Evolutionary conservation across 1,140 invertebrate genomes (phyloP), one percentile per base, ranked within the genome.

Genomic region (Epicauta chinensis): DNA sequence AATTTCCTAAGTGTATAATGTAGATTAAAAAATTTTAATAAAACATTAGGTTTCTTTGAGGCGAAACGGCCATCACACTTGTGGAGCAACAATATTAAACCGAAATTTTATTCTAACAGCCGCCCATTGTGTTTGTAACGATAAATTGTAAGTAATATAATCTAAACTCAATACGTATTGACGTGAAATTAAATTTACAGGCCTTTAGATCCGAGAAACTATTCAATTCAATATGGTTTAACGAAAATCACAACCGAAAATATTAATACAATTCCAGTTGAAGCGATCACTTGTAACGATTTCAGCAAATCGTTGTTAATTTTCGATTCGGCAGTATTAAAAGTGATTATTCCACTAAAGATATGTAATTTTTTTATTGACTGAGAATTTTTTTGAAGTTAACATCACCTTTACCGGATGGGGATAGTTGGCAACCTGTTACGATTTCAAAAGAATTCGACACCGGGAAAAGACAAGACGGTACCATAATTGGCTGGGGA

Each of bases 41-140:
- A 23, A 23, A 23, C 23, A 7, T 5, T 16, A 63, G 61, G 59
- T 63, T 4, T 61, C 59, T 29, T 31, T 63, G 12, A 17, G 59
- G 47, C 30, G 51, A 15, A 41, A 43, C 13, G n/a, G 29, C 7
- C 46, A 30, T 9, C 60, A 62, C 37, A 60, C 42, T 1, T 64
- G 62, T 38, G 62, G 60, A 12, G 62, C 51, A 7, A 54, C 55
- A 3, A 64, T 64, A 43, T 37, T 64, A 32, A 58, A 59, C 48
- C 42, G 60, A 41, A 61, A 48, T 16, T 52, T 41, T 45, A 49
- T 64, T 23, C 41, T 64, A 41, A 62, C 58, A 16, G 62, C 62
- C 15, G 60, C 62, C 12, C 62, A 64, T 37, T 64, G 62, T 49
- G 56, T 60, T 3, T 23, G 23, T 23, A 23, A 23, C 17, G 51